Base-by-base conservation (phyloP, 23 tunicate species). In the Styela clava region DNA sequence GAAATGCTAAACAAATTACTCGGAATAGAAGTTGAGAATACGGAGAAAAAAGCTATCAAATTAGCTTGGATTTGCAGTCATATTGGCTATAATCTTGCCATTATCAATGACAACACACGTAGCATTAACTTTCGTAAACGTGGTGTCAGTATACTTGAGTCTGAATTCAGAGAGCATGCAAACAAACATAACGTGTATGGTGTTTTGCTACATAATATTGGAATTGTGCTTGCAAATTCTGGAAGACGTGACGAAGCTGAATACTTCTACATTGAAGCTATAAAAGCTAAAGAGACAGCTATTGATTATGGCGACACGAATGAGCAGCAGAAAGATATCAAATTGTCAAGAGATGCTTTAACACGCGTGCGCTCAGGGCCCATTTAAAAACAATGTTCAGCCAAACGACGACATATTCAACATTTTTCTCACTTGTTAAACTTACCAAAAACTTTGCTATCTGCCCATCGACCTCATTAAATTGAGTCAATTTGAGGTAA, bases 1-100 rank as follows among this genome's bases (percentile, higher is more conserved):
- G 70, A 65, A 27, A 65, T 65, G 70, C 31, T 65, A 16, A 16
- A 27, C 9, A 27, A 65, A 24, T 5, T 65, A 18, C 70, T 7
- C 9, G 16, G 5, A 7, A 5, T 65, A 24, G 30, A 65, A 65
- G 70, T 24, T 24, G 18, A 7, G 7, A 16, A 65, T 16, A 27
- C 16, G 7, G 70, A 65, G 7, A 24, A 27, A 24, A 65, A 65
- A 65, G 70, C 31, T 16, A 24, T 65, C 7, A 65, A 16, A 16
- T 7, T 24, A 16, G 70, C 70, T 7, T 65, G 70, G 70, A 65
- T 24, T 65, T 24, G 30, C 70, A 65, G 30, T 24, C 70, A 65
- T 18, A 65, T 65, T 65, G 70, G 70, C 29, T 65, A 24, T 18
- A 27, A 24, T 16, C 70, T 65, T 16, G 70, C 70, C 9, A 16